Base-by-base conservation (phyloP, 2,888 invertebrate species). In the Amblyjoppa proteus region DNA sequence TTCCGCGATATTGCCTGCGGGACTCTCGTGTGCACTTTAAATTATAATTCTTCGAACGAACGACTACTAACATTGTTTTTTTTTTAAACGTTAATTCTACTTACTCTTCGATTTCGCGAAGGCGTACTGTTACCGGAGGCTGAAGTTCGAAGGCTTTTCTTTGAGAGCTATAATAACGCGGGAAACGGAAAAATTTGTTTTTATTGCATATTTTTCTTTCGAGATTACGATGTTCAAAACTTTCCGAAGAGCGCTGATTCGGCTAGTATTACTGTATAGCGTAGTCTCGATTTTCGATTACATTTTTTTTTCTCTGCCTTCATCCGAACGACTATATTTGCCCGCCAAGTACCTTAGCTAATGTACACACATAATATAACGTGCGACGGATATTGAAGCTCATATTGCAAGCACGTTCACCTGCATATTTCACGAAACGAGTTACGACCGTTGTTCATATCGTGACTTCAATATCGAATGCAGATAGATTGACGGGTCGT, bases 1-100 rank as follows among this genome's bases (percentile, higher is more conserved):
- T 82, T 76, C 66, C 66, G 41, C 71, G 82, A 82, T 77, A 82
- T 82, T 82, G 71, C 82, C 64, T 71, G 38, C 64, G 81, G 70
- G 64, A 64, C 61, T 71, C 66, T 71, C 64, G 70, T 41, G 41
- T 76, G 76, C 71, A 76, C 82, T 77, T 56, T 77, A 82, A 77
- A 82, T 76, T 69, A 77, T 82, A 82, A 82, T 81, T 76, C 64
- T 53, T n/a, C 51, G 70, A 76, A 76, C 53, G 53, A 34, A 34
- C 64, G 31, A n/a, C 16, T 34, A 28, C 11, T n/a, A 6, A 25
- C 20, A 9, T 56, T 56, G 0, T 25, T 56, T 49, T 16, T 49
- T 49, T 49, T 49, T 2, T n/a, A n/a, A 16, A 49, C 13, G 45
- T 49, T 49, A 13, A 49, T 20, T 56, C 20, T 53, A 53, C 53